Conservation (phyloP, 2,797 vertebrate genomes). For the Lindbergichthys nudifrons region DNA sequence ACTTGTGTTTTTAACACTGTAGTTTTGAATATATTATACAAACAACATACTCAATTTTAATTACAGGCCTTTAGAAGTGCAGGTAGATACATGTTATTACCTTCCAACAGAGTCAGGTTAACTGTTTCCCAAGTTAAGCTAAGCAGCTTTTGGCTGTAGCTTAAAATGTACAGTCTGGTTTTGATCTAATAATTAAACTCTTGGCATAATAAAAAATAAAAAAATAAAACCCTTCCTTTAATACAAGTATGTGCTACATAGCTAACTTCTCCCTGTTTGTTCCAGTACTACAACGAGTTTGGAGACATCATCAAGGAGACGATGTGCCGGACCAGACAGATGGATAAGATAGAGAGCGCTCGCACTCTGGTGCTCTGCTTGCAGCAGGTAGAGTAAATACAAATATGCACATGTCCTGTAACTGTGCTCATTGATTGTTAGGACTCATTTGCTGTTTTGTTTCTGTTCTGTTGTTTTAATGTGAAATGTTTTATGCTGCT, state of each 20-base stretch:
- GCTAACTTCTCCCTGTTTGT: constrained; percentile 1
- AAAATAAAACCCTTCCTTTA: not conserved
- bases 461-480: no score
- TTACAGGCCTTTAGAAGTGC: not conserved
- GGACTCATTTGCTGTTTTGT: no score
- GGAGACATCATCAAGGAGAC: constrained; percentile 96
- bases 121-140: constrained; percentile 11
- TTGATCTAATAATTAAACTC: not conserved
- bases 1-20: not conserved
- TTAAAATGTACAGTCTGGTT: not conserved
- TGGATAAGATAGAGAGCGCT: constrained; percentile 88
- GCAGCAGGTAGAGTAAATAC: constrained; percentile 86
- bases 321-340: constrained; percentile 87
- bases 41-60: rapidly evolving
- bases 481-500: no score
- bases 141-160: not conserved
- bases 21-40: not conserved
- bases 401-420: no score
- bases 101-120: not conserved
- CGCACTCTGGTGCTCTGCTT: constrained; percentile 89
- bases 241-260: not conserved
- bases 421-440: no score
- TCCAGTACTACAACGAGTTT: constrained; percentile 87
- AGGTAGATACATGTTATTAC: not conserved
- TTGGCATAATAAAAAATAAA: not conserved